These are phyloP conservation scores for Brachionus asplanchnoidis DNA, from an alignment of 1,140 invertebrate genomes.

Conservation along the genomic window DNA sequence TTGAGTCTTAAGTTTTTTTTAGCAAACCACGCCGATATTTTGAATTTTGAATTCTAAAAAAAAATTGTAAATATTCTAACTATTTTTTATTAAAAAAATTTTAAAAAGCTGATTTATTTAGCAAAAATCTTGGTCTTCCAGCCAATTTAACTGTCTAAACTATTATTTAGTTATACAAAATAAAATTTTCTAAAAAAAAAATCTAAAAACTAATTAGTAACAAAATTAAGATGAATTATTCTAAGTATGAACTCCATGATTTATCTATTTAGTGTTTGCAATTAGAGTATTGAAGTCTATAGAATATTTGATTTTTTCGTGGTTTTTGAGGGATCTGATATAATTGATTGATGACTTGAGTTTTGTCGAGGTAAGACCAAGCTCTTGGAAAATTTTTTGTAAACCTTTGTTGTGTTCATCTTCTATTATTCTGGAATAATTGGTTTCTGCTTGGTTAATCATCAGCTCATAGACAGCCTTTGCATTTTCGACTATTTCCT, in stretches of 20 bases:
- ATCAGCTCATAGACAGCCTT: slow-evolving; percentile 45
- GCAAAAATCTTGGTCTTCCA: too few species aligned
- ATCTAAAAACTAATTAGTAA: background rate
- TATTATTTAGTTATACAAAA: too few species aligned
- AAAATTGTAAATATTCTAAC: too few species aligned
- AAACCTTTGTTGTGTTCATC: slow-evolving; percentile 47
- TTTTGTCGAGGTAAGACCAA: slow-evolving; percentile 45
- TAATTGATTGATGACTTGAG: slow-evolving; percentile 51
- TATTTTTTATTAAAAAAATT: too few species aligned
- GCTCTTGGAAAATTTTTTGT: slow-evolving; percentile 45
- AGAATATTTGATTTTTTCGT: slow-evolving; percentile 47
- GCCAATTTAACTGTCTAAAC: too few species aligned
- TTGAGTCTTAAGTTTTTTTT: background rate
- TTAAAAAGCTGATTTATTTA: too few species aligned
- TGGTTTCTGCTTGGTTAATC: slow-evolving; percentile 44
- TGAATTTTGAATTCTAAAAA: too few species aligned
- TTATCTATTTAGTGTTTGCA: background rate
- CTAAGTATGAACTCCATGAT: too few species aligned
- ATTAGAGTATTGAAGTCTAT: slow-evolving; percentile 47
- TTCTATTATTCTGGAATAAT: slow-evolving; percentile 48
- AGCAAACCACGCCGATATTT: too few species aligned
- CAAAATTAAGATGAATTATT: too few species aligned
- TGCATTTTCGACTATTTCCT: slow-evolving; percentile 46
- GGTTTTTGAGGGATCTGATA: slow-evolving; percentile 47
- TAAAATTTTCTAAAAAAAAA: background rate